A percentile compares a stretch with the other conserved stretches of the same genome.
These are phyloP conservation scores for Sylvicola fuscatus DNA, from an alignment of 2,888 invertebrate genomes.

Conservation along the genomic window DNA sequence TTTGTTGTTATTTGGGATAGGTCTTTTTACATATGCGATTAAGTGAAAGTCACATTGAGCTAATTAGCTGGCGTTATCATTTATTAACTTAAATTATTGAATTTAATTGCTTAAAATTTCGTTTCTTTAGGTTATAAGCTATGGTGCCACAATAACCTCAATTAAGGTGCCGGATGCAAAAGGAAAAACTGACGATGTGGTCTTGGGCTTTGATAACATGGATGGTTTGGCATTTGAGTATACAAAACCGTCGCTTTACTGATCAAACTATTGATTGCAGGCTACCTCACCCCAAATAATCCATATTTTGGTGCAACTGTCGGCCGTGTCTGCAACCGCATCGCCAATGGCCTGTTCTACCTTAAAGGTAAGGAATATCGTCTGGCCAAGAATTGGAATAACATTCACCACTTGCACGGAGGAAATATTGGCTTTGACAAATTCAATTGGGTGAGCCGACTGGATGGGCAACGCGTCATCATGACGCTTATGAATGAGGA, in stretches of 20 bases:
- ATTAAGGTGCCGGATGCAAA: constrained; percentile 2
- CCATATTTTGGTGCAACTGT: constrained; percentile 77
- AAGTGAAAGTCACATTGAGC: too few species aligned
- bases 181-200: constrained; percentile 1
- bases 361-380: constrained; percentile 45
- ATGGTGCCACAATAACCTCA: constrained; percentile 2
- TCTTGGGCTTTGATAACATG: constrained; percentile 2
- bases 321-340: constrained; percentile 70
- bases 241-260: too few species aligned
- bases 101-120: too few species aligned
- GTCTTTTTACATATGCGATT: too few species aligned
- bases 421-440: constrained; percentile 69
- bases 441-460: constrained; percentile 45
- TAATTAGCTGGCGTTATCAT: too few species aligned
- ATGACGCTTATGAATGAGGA: constrained; percentile 58
- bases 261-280: constrained; percentile 27
- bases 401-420: constrained; percentile 58
- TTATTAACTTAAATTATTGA: too few species aligned
- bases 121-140: constrained; percentile 1
- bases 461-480: constrained; percentile 27
- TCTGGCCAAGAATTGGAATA: constrained; percentile 49
- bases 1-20: too few species aligned
- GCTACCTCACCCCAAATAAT: constrained; percentile 42
- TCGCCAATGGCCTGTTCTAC: constrained; percentile 46
- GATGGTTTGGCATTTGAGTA: background rate